Evolutionary conservation across 2,797 vertebrate species (phyloP).

Genomic region (Brachyalestes nurse): DNA sequence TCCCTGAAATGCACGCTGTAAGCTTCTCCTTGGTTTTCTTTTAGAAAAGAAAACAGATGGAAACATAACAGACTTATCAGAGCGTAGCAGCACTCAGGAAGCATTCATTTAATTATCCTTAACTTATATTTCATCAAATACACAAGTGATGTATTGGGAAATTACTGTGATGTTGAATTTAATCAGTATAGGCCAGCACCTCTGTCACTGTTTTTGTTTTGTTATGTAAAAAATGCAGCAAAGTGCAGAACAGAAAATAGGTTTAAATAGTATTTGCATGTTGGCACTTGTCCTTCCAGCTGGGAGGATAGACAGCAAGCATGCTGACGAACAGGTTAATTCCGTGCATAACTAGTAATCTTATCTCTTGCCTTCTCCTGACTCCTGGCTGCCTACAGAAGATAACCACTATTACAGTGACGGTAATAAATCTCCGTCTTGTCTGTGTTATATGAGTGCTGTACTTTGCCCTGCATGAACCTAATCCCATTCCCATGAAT

Average conservation of each 20-base stretch:
- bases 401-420: conserved; percentile 98
- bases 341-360: conserved; percentile 62
- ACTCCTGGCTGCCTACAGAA: conserved; percentile 87
- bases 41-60: neutral
- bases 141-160: neutral
- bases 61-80: neutral
- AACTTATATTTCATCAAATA: neutral
- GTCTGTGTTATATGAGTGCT: conserved; percentile 68
- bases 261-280: conserved; percentile 8
- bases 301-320: conserved; percentile 14
- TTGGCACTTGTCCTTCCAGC: conserved; percentile 2
- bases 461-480: conserved; percentile 69
- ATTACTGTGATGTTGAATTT: neutral
- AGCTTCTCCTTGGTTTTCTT: no score
- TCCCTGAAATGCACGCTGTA: neutral
- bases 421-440: conserved; percentile 89
- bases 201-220: no score
- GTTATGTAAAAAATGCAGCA: neutral
- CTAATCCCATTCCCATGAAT: conserved; percentile 30
- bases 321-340: conserved; percentile 29
- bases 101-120: no score
- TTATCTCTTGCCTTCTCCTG: conserved; percentile 73
- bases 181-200: neutral
- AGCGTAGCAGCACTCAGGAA: no score
- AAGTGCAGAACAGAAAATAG: neutral